Base-by-base conservation (phyloP, 1,140 invertebrate species). In the Drosophila lowei region DNA sequence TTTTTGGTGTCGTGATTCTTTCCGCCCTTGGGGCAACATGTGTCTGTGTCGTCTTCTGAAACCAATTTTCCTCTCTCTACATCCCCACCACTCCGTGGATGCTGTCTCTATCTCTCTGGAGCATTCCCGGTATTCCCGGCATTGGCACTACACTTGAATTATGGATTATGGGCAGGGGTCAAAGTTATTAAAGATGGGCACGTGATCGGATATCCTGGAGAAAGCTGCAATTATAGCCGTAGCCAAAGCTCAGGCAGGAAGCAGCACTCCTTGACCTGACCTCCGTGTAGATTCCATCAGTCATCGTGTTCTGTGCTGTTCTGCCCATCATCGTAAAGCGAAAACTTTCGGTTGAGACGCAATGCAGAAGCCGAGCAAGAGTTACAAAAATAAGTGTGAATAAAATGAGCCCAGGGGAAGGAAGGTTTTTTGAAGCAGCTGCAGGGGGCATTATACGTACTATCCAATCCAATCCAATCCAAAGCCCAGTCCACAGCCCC, bases 61-160 rank as follows among this genome's bases (percentile, higher is more conserved):
- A 85, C 81, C 81, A 85, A 85, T 85, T 85, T 85, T 72, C 72
- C 77, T 77, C 60, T 75, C 81, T 23, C 34, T 56, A 38, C 55
- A 9, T 47, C n/a, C 55, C 48, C 13, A 2, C 49, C 6, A 8
- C 28, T 21, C 50, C 15, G 2, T 6, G 13, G 8, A 3, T 30
- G 41, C 57, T 53, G 48, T 25, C 38, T 57, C 57, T 30, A 58
- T 64, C 21, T 38, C 60, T 46, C 41, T 21, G 11, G 16, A 21
- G 25, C 64, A 34, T 9, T 34, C 30, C 30, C 9, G 9, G 0
- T 11, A 6, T 25, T 6, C 1, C 30, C 8, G 7, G 7, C 59
- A 68, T 65, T 70, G 49, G 61, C 79, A 72, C 78, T 81, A 56
- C 72, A 67, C 67, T 63, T 67, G 66, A 72, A 60, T 56, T 80